Evolutionary conservation across 2,797 vertebrate species (phyloP), one percentile per base, ranked within the genome.

Genomic region (Acrossocheilus fasciatus): DNA sequence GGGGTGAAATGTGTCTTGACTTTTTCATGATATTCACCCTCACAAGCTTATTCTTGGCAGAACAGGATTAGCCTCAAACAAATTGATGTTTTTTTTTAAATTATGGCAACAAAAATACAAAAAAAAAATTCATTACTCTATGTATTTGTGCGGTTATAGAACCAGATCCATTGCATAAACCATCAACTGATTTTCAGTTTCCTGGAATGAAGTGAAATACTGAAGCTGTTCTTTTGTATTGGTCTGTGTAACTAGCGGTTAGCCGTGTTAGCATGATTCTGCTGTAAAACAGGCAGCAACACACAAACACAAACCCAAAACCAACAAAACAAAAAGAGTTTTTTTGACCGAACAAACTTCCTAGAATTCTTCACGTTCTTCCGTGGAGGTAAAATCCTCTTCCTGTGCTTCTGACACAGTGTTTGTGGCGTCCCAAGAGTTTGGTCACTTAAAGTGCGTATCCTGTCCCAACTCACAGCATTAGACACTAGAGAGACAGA

Each of bases 391-490:
- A 50, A 36, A 82, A 70, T 54, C 43, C 17, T 50, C 18, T 83
- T 75, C 18, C 70, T 75, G 26, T 75, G 72, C 4, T 75, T 75
- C 3, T 64, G 57, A 83, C 82, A 83, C 70, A 62, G 72, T 83
- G 72, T 26, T 50, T 50, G 54, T 62, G 76, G 76, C 36, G 0
- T 62, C 54, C 39, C 34, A 23, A 64, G 54, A 64, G 82, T 75
- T 75, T 83, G 70, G 82, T 75, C 82, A 50, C 41, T 66, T 62
- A 54, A 82, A 82, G 43, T 52, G 15, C 11, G 15, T 23, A 11
- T n/a, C 26, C 54, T 75, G 82, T 75, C 41, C 7, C 14, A 75
- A 18, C 70, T 83, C 39, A 47, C 26, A 34, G 43, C 6, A 20
- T 73, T 23, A 73, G 36, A 54, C 50, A 52, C 17, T 68, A 52